Base-by-base conservation (phyloP, 2,113 vertebrate genomes). In the Pungitius pungitius region DNA sequence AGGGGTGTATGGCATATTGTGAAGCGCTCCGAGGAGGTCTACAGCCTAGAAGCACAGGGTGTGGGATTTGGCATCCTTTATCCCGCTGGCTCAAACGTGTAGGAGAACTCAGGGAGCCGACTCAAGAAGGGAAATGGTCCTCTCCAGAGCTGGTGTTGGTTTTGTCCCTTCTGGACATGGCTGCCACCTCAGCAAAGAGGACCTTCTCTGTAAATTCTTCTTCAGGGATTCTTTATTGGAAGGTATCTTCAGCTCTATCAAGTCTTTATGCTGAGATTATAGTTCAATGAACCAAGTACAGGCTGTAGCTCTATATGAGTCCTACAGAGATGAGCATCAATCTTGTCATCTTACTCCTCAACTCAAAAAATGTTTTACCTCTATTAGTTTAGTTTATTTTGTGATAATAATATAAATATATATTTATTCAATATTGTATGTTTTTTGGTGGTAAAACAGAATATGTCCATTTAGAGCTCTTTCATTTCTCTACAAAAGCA, bases 391-490 rank as follows among this genome's bases (percentile, higher is more conserved):
- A 30, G 30, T 30, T 30, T 39, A 40, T 57, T 12, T 8, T 20
- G 4, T 35, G 33, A 35, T n/a, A n/a, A n/a, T n/a, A 35, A 6
- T 35, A 6, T 7, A 6, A 35, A 35, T 30, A 35, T 7, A 35
- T 7, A 35, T 35, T 35, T 6, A 35, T 35, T 35, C 33, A 35
- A 35, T 35, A 35, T 6, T 35, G 33, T 35, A n/a, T 60, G 69
- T 75, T 47, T 61, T 27, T 68, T 57, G 60, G 35, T 27, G 43
- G 35, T 45, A 68, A 39, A 61, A 22, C 52, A 69, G 66, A 83
- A 72, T 49, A 37, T 75, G 52, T 72, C 6, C 0, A 47, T 63
- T 76, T 56, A 54, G 51, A 75, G 64, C 49, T 33, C 62, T 60
- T 80, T 22, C 47, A 8, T 66, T 58, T 61, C n/a, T 58, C 9